phyloP scores from a whole-genome alignment of 2,888 invertebrate genomes.

The Andricus quercusramuli region DNA sequence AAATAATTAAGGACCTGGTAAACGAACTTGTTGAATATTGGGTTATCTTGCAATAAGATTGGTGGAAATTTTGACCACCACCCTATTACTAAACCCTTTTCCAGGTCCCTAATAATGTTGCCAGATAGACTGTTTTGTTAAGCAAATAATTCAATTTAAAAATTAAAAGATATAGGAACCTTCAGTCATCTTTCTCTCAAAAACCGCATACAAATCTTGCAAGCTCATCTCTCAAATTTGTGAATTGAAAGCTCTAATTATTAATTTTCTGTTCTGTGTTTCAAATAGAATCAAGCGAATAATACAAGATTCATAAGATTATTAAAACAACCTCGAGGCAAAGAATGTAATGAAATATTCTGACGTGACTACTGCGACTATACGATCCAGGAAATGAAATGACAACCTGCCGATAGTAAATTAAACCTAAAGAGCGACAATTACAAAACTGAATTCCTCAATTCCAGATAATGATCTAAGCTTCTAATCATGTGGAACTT shows the following conservation, averaged over 20 bases:
- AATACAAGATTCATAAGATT: slow-evolving; percentile 6
- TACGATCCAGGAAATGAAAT: slow-evolving; percentile 27
- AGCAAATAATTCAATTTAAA: neutral
- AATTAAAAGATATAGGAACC: neutral
- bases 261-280: neutral
- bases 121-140: neutral
- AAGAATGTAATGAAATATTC: slow-evolving; percentile 16
- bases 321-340: neutral
- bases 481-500: slow-evolving; percentile 4
- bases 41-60: neutral
- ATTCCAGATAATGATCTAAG: neutral
- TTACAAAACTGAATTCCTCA: slow-evolving; percentile 12
- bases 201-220: neutral
- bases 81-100: too few relatives aligned
- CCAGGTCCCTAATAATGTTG: too few relatives aligned
- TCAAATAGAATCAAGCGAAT: neutral
- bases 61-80: too few relatives aligned
- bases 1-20: neutral
- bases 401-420: slow-evolving; percentile 18
- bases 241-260: neutral
- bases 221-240: neutral
- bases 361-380: neutral
- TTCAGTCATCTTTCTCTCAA: neutral
- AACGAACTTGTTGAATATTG: neutral
- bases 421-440: slow-evolving; percentile 11